Evolutionary conservation across 1,140 invertebrate species (phyloP), one percentile per base, ranked within the genome.

Genomic region (Trichoplusia ni): DNA sequence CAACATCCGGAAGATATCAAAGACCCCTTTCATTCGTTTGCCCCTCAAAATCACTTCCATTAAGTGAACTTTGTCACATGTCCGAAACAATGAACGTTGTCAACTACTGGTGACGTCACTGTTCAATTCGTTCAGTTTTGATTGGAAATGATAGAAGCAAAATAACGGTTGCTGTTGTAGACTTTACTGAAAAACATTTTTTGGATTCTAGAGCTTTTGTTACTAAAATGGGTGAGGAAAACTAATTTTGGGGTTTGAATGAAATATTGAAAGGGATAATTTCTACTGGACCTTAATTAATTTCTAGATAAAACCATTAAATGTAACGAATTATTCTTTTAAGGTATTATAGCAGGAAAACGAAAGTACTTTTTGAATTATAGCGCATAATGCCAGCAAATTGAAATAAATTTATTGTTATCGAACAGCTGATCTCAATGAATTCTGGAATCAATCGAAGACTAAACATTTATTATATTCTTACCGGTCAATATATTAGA

Each of bases 1-100:
- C 75, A 87, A 85, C 81, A 86, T 81, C 79, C 85, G 81, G 82
- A 86, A 79, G 61, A 82, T 80, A 78, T 77, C 62, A 69, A 75
- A 72, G 81, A 84, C 84, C 84, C 84, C 79, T 84, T 83, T 80
- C 66, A 77, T 69, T 44, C 25, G 16, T 77, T 73, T 56, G 69
- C 46, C 71, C 70, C 73, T 73, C 77, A 79, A 81, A 83, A 76
- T 81, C 73, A 79, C 69, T 81, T 76, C 72, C 75, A 77, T 77
- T 81, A 83, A 72, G 68, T 75, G 66, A 80, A 78, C 59, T 79
- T 81, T 80, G 81, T 86, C 74, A 79, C 71, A 78, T 77, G 81
- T 83, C 81, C 69, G 53, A 79, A 73, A 69, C 75, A 81, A 78
- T 76, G 69, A 64, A 66, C 54, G 38, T 21, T 54, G 33, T 40